phyloP scores from a whole-genome alignment of 2,113 vertebrate species.

The Dermatemys mawii region DNA sequence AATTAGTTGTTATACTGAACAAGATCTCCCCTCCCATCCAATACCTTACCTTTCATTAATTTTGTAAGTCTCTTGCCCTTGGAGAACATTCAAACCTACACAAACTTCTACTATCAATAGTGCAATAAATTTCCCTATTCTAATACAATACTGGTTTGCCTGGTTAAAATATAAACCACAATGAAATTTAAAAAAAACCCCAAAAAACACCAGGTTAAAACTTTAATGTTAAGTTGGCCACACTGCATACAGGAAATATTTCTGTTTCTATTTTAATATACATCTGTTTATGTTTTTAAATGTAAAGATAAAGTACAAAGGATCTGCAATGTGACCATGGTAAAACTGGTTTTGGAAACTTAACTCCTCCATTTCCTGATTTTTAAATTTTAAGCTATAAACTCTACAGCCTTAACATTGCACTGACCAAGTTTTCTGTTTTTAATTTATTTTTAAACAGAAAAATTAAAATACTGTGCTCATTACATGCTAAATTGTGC shows the following conservation, averaged over 20 bases:
- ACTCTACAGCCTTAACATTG: not conserved
- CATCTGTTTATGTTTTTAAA: not conserved
- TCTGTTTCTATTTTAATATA: not conserved
- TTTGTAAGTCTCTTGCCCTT: not conserved
- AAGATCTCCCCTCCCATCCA: rapidly evolving
- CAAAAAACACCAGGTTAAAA: not conserved
- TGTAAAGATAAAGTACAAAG: not conserved
- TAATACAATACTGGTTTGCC: not conserved
- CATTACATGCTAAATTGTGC: not conserved
- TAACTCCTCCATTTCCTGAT: not conserved
- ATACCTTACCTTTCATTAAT: not conserved
- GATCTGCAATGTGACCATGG: not conserved
- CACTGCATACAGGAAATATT: not conserved
- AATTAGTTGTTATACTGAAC: not conserved
- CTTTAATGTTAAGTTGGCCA: not conserved
- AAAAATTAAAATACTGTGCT: not conserved
- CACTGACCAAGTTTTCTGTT: not conserved
- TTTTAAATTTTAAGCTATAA: not conserved
- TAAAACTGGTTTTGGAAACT: not conserved
- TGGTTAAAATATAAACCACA: not conserved
- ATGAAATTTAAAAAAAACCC: not conserved
- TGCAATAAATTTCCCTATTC: not conserved
- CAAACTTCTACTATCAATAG: not conserved
- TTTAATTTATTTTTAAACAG: not conserved
- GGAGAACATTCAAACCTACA: not conserved